Base-by-base conservation (phyloP, 2,797 vertebrate genomes). In the Periparus ater region DNA sequence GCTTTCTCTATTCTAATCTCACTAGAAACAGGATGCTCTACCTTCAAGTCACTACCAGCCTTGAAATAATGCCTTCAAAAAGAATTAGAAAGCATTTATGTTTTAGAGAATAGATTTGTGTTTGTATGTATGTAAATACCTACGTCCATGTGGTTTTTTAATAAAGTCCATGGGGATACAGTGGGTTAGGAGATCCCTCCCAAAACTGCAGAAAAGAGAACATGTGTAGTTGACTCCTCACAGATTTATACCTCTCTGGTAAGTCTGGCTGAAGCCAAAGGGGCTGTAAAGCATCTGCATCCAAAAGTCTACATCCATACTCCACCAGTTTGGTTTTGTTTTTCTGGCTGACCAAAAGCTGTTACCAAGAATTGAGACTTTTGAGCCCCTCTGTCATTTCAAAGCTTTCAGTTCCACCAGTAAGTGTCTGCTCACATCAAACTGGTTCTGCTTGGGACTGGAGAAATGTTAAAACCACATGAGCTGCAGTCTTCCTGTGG, bases 181-280 rank as follows among this genome's bases (percentile, higher is more conserved):
- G 17, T 19, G 44, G 42, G 20, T 47, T 48, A 53, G 38, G 55
- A 81, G 14, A 73, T 51, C 13, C 32, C 25, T 81, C 50, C 45
- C 47, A 42, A 57, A 87, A 60, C 30, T 57, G 45, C 36, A 22
- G 26, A 45, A 78, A 55, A 48, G 34, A 55, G 32, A 88, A 55
- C 1, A 0, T 0, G 6, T 74, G 9, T 9, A 34, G 22, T 11
- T 3, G 2, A 6, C n/a, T 78, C 27, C 36, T 90, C 34, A 20
- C 63, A 76, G 38, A 44, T 61, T 82, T 63, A 6, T 38, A 60
- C 21, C 38, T 81, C 66, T 45, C 21, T 36, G 50, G 23, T 51
- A 55, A 34, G 18, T 71, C 36, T 61, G 72, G 51, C 32, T 55
- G n/a, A 73, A 86, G 65, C 40, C 42, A 90, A 30, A 7, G 9